These are phyloP conservation scores for Scaptomyza cyrtandrae DNA, from an alignment of 2,888 invertebrate species.

Conservation along the genomic window DNA sequence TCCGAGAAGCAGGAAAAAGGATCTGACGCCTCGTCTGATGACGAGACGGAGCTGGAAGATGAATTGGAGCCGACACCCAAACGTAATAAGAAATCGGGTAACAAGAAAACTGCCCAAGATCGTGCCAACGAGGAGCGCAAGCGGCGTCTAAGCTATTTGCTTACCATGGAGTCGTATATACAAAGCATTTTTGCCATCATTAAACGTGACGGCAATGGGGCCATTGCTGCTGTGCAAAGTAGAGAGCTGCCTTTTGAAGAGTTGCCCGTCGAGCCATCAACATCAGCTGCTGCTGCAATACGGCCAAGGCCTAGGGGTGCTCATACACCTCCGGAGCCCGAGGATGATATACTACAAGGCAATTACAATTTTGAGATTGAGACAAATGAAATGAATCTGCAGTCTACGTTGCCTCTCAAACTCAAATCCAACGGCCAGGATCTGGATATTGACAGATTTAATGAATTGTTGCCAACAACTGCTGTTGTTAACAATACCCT, in stretches of 20 bases:
- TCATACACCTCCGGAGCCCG: constrained; percentile 62
- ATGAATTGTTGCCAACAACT: constrained; percentile 40
- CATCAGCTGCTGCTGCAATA: constrained; percentile 61
- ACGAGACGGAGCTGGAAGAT: constrained; percentile 65
- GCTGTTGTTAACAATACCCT: constrained; percentile 26
- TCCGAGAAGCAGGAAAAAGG: constrained; percentile 53
- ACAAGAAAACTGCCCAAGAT: constrained; percentile 79
- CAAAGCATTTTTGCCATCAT: constrained; percentile 82
- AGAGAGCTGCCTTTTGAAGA: constrained; percentile 64
- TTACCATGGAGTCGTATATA: constrained; percentile 84
- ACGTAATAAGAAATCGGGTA: constrained; percentile 65
- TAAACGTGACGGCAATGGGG: constrained; percentile 77
- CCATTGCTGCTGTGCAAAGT: constrained; percentile 27
- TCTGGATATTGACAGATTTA: constrained; percentile 14
- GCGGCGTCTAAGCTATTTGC: constrained; percentile 80
- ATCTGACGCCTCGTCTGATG: constrained; percentile 60
- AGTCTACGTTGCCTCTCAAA: constrained; percentile 29
- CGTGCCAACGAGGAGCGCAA: constrained; percentile 81
- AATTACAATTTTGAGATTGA: constrained; percentile 52
- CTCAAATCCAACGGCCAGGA: constrained; percentile 46
- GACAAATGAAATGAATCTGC: constrained; percentile 38
- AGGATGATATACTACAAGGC: constrained; percentile 28
- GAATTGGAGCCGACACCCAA: constrained; percentile 56
- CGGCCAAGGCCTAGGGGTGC: constrained; percentile 53
- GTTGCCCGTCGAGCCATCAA: constrained; percentile 59